Percentiles rank a stretch among this genome's conserved stretches.
phyloP scores from a whole-genome alignment of 2,888 invertebrate species.

The Theodoxus fluviatilis region DNA sequence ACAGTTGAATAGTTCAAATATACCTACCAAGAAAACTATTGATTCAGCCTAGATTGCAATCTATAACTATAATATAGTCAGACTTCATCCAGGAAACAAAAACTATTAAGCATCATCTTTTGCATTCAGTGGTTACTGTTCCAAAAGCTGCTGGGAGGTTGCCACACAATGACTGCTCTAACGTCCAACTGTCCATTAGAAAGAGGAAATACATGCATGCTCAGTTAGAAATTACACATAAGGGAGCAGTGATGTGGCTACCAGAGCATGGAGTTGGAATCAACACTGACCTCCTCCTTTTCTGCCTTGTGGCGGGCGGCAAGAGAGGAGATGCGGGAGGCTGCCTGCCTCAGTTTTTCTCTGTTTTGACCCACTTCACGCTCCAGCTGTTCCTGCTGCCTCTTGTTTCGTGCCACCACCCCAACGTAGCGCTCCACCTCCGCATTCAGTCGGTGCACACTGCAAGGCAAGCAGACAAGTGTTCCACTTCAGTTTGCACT shows the following conservation, averaged over 20 bases:
- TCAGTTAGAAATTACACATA: not conserved
- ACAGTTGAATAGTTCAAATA: too few species aligned
- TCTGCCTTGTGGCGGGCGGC: conserved; percentile 51
- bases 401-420: conserved; percentile 42
- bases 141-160: too few species aligned
- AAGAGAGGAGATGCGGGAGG: conserved; percentile 46
- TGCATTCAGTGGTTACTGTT: not conserved
- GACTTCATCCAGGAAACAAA: not conserved
- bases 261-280: not conserved
- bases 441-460: conserved; percentile 45
- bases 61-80: too few species aligned
- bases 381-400: conserved; percentile 44
- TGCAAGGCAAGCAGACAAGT: conserved; percentile 26
- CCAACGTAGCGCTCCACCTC: conserved; percentile 52
- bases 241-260: too few species aligned
- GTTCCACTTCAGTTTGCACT: not conserved
- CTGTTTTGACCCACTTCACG: conserved; percentile 45
- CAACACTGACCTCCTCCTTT: conserved; percentile 54
- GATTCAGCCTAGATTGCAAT: too few species aligned
- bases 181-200: too few species aligned
- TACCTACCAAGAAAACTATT: too few species aligned
- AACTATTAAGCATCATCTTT: not conserved
- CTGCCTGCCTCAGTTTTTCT: conserved; percentile 56
- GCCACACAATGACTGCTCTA: too few species aligned
- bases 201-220: too few species aligned